Percentiles rank a stretch among this genome's conserved stretches.
These are phyloP conservation scores for Acleris laterana DNA, from an alignment of 2,888 invertebrate genomes.

Conservation along the genomic window DNA sequence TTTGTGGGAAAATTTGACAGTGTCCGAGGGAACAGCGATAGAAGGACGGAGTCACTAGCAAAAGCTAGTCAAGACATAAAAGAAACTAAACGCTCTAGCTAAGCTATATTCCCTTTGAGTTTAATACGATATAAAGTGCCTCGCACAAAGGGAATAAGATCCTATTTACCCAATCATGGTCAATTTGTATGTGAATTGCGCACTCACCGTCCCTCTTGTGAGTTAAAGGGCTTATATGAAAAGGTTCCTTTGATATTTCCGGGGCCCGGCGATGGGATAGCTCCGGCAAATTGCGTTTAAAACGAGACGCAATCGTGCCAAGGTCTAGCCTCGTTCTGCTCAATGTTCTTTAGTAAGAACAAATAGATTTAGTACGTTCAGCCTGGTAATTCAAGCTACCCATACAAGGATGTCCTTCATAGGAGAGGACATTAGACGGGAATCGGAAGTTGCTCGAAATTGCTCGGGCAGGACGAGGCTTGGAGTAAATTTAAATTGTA, in stretches of 20 bases:
- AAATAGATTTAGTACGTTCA: neutral
- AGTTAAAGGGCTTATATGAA: slow-evolving; percentile 24
- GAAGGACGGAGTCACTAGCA: neutral
- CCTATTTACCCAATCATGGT: slow-evolving; percentile 28
- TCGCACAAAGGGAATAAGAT: slow-evolving; percentile 21
- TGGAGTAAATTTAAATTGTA: slow-evolving; percentile 15
- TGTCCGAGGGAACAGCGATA: neutral
- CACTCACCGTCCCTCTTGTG: slow-evolving; percentile 2
- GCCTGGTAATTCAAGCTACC: neutral
- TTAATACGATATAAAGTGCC: slow-evolving; percentile 7
- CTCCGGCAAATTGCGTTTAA: slow-evolving; percentile 24
- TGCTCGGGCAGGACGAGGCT: no score
- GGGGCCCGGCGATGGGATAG: slow-evolving; percentile 7
- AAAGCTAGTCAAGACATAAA: neutral
- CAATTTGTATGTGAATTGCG: slow-evolving; percentile 32
- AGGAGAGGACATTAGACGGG: no score
- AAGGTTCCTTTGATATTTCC: slow-evolving; percentile 34
- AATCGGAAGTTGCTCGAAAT: no score
- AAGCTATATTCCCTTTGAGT: neutral
- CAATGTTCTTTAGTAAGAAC: no score
- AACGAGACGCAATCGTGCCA: slow-evolving; percentile 15
- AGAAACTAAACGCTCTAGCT: neutral
- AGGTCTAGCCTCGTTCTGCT: neutral
- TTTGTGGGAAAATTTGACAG: no score
- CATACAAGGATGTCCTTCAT: no score